Base-by-base conservation (phyloP, 2,797 vertebrate species). In the Gallirallus australis region DNA sequence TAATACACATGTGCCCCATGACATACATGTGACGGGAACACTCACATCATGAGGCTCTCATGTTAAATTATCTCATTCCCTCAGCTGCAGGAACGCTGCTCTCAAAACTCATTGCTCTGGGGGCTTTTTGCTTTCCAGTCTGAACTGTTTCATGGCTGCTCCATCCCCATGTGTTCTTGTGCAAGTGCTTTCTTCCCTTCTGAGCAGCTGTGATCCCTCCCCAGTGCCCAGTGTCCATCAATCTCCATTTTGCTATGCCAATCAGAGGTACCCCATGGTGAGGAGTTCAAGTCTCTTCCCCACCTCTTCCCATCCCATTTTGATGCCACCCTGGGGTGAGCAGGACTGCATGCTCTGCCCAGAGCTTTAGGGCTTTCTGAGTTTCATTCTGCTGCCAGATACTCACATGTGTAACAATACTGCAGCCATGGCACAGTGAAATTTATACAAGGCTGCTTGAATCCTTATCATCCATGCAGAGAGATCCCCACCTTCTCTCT, bases 321-420 rank as follows among this genome's bases (percentile, higher is more conserved):
- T 45, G 37, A 70, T 23, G 50, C 24, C 37, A 21, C 40, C 21
- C 45, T 2, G 2, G 37, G 21, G 7, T 4, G 12, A 77, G 52
- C 21, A 54, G 48, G 19, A 12, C 47, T 28, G 11, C 11, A 4
- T 0, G 0, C 6, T 20, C 19, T 61, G 14, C 27, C 72, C 1
- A 0, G 56, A 57, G 42, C 20, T 63, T 69, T 40, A 31, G 47
- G 24, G 24, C 20, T 65, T 65, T 70, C 63, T 54, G 33, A 33
- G 30, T 37, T 77, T 66, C 18, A 8, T 82, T 82, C 40, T 61
- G n/a, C 30, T 50, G 7, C 65, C 47, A 28, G 31, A 5, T 20
- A 13, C 25, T 45, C 52, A 13, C 52, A 12, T 0, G 4, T 30
- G 8, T 50, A 61, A 52, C 24, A 48, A n/a, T 0, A 1, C 7